These are phyloP conservation scores for Hetaerina americana DNA, from an alignment of 1,140 invertebrate species.

Conservation along the genomic window DNA sequence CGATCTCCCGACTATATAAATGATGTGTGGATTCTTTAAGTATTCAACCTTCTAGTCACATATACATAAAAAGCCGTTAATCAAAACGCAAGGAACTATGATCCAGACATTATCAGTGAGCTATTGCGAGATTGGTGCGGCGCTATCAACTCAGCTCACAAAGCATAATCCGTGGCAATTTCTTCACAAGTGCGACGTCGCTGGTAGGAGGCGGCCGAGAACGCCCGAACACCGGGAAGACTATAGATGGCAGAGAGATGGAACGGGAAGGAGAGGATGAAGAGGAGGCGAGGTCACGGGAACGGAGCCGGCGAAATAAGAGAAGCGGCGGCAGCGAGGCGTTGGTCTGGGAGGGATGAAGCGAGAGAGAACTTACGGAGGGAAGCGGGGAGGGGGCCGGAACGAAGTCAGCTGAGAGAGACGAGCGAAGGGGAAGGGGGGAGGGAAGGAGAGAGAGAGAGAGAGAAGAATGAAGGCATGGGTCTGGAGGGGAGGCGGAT, in stretches of 20 bases:
- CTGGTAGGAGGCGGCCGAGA: too few relatives aligned
- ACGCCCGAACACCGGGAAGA: neutral
- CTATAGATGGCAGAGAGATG: conserved; percentile 3
- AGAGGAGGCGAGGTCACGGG: neutral
- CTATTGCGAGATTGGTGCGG: too few relatives aligned
- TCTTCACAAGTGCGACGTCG: too few relatives aligned
- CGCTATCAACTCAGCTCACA: too few relatives aligned
- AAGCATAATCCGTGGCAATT: too few relatives aligned
- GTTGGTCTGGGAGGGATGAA: neutral
- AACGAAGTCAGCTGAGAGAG: conserved; percentile 5
- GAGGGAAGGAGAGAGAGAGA: conserved; percentile 10
- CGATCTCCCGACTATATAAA: too few relatives aligned
- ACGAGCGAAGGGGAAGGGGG: conserved; percentile 3
- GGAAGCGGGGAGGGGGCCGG: neutral
- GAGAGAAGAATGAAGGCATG: neutral
- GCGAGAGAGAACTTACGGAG: neutral
- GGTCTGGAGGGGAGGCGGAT: conserved; percentile 12
- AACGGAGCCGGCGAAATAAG: neutral
- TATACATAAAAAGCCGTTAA: too few relatives aligned
- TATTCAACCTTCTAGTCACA: too few relatives aligned
- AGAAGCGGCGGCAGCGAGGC: neutral
- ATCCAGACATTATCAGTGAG: too few relatives aligned
- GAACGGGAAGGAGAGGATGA: conserved; percentile 6
- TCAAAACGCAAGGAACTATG: too few relatives aligned
- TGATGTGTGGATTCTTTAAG: too few relatives aligned